Evolutionary conservation across 2,888 invertebrate species (phyloP), one percentile per base, ranked within the genome.

Genomic region (Lypha dubia): DNA sequence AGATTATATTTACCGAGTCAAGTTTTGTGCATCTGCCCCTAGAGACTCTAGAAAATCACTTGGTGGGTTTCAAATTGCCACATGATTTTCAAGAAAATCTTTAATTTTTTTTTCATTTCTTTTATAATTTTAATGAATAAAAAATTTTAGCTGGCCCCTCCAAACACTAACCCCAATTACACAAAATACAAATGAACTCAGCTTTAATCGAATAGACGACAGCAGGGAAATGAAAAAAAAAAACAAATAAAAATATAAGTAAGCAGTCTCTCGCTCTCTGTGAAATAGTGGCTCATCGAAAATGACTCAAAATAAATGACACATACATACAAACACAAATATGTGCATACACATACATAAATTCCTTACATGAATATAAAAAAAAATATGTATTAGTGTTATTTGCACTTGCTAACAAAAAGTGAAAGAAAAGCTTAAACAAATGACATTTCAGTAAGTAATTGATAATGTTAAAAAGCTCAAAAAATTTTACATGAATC

Each of bases 381-480:
- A 22, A 49, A 6, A 41, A 53, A 53, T 4, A 28, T 4, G 5
- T 28, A 28, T 46, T 17, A 41, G 51, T 38, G 1, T 22, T 24
- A 6, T 62, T 44, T 46, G 35, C 53, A 60, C 20, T 51, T 32
- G 17, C 49, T 28, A n/a, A 44, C 56, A 73, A 62, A n/a, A 70
- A 56, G 13, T 28, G 22, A 49, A 73, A 41, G n/a, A 44, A 79
- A 86, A 88, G 87, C 88, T 88, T 88, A 87, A 86, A 87, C 15
- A 86, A 87, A 83, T 73, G 41, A 58, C 68, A 82, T 80, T 81
- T 71, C 22, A 87, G n/a, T n/a, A 88, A 88, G 88, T 88, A 89
- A 89, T 88, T 89, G 88, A 88, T 87, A 87, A 88, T 87, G 87
- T 87, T 88, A 87, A 79, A 88, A 88, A 88, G 88, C 87, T 88